Percentiles rank a stretch among this genome's conserved stretches.
phyloP scores from a whole-genome alignment of 2,113 vertebrate genomes.

The Pardalotus punctatus region DNA sequence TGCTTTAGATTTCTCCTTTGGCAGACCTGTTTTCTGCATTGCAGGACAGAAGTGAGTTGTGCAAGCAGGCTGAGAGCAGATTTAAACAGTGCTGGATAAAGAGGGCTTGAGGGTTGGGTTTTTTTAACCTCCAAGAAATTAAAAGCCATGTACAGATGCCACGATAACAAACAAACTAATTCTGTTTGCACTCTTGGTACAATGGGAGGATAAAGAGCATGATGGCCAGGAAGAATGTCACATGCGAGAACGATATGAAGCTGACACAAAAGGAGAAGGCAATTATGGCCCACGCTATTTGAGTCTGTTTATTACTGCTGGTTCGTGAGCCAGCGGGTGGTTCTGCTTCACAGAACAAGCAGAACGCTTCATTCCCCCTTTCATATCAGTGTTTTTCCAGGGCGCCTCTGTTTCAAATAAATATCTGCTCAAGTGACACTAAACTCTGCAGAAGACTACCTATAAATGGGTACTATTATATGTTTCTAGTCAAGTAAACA shows the following conservation, averaged over 20 bases:
- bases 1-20: background rate
- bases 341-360: slow-evolving; percentile 39
- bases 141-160: background rate
- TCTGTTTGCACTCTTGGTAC: slow-evolving; percentile 5
- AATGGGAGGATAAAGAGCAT: background rate
- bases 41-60: background rate
- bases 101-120: background rate
- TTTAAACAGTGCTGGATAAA: background rate
- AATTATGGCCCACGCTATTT: background rate
- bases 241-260: background rate
- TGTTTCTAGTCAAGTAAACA: background rate
- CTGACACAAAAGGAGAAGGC: slow-evolving; percentile 35
- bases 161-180: slow-evolving; percentile 18
- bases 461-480: background rate
- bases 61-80: slow-evolving; percentile 23
- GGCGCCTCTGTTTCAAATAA: background rate
- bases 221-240: slow-evolving; percentile 37
- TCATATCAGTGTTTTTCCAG: background rate
- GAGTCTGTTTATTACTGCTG: background rate
- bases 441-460: background rate
- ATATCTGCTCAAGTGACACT: background rate
- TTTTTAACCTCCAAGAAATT: background rate
- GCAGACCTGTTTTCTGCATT: background rate
- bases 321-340: background rate
- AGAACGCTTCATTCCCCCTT: background rate